Conservation (phyloP, 2,113 vertebrate genomes). For the Sakesphorus luctuosus region DNA sequence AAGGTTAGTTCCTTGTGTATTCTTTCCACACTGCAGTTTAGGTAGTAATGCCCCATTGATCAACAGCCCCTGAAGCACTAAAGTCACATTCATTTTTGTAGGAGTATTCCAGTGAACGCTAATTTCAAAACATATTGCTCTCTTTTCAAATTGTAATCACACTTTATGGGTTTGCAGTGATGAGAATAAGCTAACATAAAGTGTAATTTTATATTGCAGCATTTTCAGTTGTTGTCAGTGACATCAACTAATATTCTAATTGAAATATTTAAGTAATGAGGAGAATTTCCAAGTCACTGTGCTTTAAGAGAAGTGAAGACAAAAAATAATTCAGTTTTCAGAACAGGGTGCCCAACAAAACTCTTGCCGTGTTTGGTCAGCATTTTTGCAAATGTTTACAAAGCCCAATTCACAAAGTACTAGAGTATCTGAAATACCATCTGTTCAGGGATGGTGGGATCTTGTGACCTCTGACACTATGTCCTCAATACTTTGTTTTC, state of each 20-base stretch:
- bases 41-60: background rate
- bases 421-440: background rate
- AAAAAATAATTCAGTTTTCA: background rate
- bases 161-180: background rate
- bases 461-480: background rate
- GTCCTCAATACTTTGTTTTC: background rate
- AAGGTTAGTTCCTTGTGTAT: background rate
- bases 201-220: background rate
- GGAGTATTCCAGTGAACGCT: background rate
- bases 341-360: background rate
- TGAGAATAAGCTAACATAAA: background rate
- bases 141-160: background rate
- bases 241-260: background rate
- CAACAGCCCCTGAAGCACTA: background rate
- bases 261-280: background rate
- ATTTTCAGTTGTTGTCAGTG: background rate
- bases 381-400: background rate
- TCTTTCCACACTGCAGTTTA: background rate
- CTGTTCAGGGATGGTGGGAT: background rate
- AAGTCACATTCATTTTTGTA: background rate
- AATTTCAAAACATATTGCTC: background rate
- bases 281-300: background rate
- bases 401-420: background rate
- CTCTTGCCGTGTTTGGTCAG: background rate
- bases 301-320: background rate